These are phyloP conservation scores for Phainopepla nitens DNA, from an alignment of 2,113 vertebrate genomes.

Conservation along the genomic window DNA sequence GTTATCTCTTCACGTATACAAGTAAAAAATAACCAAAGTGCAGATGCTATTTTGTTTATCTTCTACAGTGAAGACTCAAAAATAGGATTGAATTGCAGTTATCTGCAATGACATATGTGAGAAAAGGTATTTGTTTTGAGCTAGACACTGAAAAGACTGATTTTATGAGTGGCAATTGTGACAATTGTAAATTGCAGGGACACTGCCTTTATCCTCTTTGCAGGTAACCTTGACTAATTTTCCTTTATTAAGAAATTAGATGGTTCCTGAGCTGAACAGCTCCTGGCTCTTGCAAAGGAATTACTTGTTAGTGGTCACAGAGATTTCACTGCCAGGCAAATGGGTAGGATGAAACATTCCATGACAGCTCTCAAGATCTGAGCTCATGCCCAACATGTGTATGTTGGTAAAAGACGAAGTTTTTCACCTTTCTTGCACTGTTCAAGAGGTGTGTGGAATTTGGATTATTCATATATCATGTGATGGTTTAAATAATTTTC, in stretches of 20 bases:
- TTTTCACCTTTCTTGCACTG: background rate
- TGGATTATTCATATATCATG: background rate
- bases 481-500: background rate
- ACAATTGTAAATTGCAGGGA: background rate
- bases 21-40: background rate
- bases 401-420: background rate
- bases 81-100: background rate
- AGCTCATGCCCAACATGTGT: rapidly evolving
- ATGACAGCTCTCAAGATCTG: background rate
- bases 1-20: background rate
- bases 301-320: background rate
- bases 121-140: background rate
- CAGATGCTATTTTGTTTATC: slow-evolving; percentile 13
- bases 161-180: background rate
- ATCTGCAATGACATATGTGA: background rate
- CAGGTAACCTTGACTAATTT: background rate
- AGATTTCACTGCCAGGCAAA: background rate
- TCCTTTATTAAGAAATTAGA: background rate
- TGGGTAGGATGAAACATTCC: background rate
- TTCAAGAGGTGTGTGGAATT: background rate
- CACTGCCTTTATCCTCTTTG: background rate
- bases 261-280: background rate
- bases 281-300: background rate
- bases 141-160: background rate
- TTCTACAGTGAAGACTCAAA: background rate